These are phyloP conservation scores for Solea senegalensis DNA, from an alignment of 2,113 vertebrate species.

Conservation along the genomic window DNA sequence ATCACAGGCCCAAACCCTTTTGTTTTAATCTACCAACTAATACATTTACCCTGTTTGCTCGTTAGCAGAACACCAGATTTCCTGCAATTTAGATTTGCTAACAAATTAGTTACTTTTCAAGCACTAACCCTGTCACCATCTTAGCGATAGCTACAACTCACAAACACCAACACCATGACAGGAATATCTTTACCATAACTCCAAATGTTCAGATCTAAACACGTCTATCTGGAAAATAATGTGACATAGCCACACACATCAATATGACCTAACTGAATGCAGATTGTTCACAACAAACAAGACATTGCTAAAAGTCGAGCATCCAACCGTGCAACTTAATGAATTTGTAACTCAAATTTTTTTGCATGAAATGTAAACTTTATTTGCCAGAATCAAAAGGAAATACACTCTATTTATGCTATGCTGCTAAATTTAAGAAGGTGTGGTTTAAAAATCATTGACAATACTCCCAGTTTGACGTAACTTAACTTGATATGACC, in stretches of 20 bases:
- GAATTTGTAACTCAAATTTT: conserved; percentile 53
- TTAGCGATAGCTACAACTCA: too few species aligned
- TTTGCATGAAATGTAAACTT: conserved; percentile 64
- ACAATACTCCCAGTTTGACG: too few species aligned
- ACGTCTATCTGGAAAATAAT: neutral
- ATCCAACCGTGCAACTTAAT: conserved; percentile 37
- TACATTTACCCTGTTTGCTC: neutral
- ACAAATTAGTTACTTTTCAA: too few species aligned
- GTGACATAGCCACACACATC: neutral
- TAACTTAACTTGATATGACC: neutral
- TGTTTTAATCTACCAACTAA: neutral
- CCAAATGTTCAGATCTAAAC: neutral
- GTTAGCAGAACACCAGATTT: neutral
- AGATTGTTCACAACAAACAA: conserved; percentile 46
- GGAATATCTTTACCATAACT: too few species aligned
- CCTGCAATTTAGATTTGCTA: too few species aligned
- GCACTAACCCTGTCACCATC: too few species aligned
- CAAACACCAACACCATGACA: too few species aligned
- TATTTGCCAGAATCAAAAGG: conserved; percentile 8
- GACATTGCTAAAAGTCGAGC: conserved; percentile 7
- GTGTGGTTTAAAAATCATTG: conserved; percentile 3
- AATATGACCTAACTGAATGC: conserved; percentile 14
- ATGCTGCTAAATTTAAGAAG: conserved; percentile 12
- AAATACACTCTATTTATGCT: conserved; percentile 12
- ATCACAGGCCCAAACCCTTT: neutral